A percentile compares a stretch with the other conserved stretches of the same genome.
Evolutionary conservation across 2,113 vertebrate species (phyloP).

Genomic region (Rostratula benghalensis): DNA sequence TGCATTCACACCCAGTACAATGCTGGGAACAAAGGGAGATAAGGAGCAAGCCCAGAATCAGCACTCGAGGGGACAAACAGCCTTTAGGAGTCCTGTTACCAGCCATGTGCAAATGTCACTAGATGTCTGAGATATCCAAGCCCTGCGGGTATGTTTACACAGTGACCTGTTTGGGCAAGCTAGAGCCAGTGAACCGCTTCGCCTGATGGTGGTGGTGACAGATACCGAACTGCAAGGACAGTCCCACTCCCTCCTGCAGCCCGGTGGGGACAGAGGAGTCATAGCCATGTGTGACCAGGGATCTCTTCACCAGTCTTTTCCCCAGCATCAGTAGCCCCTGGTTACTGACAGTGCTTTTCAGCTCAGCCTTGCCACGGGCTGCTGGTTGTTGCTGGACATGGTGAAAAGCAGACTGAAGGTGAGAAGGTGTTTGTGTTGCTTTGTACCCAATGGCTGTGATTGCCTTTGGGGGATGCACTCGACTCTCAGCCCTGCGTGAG

Average conservation of each 20-base stretch:
- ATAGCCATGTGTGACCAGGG: not conserved
- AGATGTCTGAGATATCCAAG: not conserved
- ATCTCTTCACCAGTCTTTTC: accelerated
- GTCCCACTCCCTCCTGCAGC: not conserved
- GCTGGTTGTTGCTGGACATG: not conserved
- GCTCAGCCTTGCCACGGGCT: not conserved
- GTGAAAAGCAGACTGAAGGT: not conserved
- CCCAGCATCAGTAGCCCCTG: not conserved
- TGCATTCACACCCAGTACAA: not conserved
- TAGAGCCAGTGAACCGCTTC: not conserved
- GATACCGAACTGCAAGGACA: not conserved
- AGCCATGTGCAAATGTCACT: not conserved
- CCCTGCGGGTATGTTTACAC: slow-evolving; percentile 29
- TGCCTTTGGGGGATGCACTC: not conserved
- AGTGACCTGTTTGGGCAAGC: not conserved
- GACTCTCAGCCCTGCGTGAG: not conserved
- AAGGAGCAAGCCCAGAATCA: not conserved
- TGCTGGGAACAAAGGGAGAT: not conserved
- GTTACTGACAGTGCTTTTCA: not conserved
- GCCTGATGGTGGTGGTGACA: not conserved
- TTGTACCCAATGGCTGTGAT: accelerated
- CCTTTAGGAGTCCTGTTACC: not conserved
- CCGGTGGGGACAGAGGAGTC: not conserved
- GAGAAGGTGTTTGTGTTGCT: not conserved
- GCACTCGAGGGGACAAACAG: not conserved